Evolutionary conservation across 2,888 invertebrate genomes (phyloP).

Genomic region (Sepiola atlantica): DNA sequence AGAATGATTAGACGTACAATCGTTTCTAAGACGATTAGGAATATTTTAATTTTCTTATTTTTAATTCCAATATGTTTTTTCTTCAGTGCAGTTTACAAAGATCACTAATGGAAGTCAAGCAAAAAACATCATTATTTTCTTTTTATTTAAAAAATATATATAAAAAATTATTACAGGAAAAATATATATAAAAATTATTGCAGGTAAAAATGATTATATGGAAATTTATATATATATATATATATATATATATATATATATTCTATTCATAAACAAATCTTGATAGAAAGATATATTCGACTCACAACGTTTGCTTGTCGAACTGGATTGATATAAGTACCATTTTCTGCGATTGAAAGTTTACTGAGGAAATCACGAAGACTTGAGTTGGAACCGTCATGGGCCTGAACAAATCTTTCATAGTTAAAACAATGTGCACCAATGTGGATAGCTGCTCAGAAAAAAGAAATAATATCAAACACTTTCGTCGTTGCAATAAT

Average conservation of each 20-base stretch:
- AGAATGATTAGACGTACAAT: too few species aligned
- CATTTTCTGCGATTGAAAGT: constrained; percentile 58
- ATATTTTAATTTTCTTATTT: too few species aligned
- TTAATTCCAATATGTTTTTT: too few species aligned
- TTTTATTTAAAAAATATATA: not conserved
- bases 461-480: constrained; percentile 42
- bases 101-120: not conserved
- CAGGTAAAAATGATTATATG: not conserved
- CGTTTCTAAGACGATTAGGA: too few species aligned
- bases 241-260: too few species aligned
- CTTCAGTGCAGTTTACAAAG: too few species aligned
- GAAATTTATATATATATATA: too few species aligned
- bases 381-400: constrained; percentile 54
- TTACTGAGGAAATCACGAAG: constrained; percentile 60
- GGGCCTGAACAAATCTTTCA: constrained; percentile 70
- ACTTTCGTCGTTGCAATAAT: not conserved
- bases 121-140: not conserved
- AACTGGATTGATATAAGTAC: constrained; percentile 58
- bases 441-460: constrained; percentile 70
- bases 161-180: not conserved
- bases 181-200: not conserved
- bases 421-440: constrained; percentile 73
- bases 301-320: not conserved
- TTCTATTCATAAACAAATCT: not conserved
- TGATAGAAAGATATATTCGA: not conserved